Conservation (phyloP, 2,888 invertebrate species). For the Dryococelus australis region DNA sequence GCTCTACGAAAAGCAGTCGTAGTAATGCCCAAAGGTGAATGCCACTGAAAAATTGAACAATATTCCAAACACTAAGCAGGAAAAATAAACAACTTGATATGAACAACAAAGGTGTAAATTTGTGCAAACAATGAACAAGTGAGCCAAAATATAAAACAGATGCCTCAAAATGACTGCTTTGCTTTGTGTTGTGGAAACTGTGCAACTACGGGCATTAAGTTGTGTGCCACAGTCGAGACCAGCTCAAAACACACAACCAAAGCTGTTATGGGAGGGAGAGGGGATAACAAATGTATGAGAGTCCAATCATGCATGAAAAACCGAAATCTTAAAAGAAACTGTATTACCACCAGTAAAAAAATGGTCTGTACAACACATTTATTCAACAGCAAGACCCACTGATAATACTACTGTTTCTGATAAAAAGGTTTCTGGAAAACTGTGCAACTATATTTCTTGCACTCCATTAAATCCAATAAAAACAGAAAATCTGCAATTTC, state of each 20-base stretch:
- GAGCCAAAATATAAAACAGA: not conserved
- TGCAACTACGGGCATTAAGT: constrained; percentile 20
- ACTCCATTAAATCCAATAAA: not conserved
- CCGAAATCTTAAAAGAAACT: not conserved
- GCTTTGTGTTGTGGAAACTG: constrained; percentile 19
- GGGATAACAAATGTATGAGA: not conserved
- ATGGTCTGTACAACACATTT: not conserved
- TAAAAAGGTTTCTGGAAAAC: not conserved
- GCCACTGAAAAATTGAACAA: constrained; percentile 22
- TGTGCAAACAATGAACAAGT: constrained; percentile 29
- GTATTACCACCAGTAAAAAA: not conserved
- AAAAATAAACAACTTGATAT: not conserved
- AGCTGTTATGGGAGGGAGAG: not conserved
- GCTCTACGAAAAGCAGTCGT: constrained; percentile 20
- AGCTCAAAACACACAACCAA: constrained; percentile 10
- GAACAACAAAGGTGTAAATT: constrained; percentile 11
- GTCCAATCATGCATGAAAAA: not conserved
- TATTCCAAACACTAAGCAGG: constrained; percentile 12
- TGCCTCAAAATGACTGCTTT: not conserved
- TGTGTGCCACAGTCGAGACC: not conserved
- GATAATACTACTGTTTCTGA: not conserved
- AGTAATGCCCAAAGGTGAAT: constrained; percentile 26
- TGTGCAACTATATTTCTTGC: not conserved
- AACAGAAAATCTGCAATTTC: not conserved
- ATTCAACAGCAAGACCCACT: not conserved